A percentile compares a stretch with the other conserved stretches of the same genome.
These are phyloP conservation scores for Ambastaia sidthimunki DNA, from an alignment of 2,797 vertebrate genomes.

Conservation along the genomic window DNA sequence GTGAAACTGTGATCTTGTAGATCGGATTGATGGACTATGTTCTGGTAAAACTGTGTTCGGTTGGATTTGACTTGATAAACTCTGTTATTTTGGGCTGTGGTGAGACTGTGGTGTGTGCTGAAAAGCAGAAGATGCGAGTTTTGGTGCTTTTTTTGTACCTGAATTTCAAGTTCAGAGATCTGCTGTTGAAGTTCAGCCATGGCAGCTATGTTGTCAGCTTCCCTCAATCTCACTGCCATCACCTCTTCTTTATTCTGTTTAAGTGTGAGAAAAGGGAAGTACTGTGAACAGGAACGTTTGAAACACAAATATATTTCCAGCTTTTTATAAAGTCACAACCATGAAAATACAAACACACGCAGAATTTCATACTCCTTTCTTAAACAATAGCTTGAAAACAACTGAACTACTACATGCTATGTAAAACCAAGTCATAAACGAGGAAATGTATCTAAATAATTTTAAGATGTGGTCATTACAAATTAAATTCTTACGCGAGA, in stretches of 20 bases:
- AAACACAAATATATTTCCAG: background rate
- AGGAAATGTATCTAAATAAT: too few species aligned
- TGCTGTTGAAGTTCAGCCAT: slow-evolving; percentile 97
- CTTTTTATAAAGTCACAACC: slow-evolving; percentile 12
- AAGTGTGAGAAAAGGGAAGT: slow-evolving; percentile 3
- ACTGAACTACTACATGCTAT: too few species aligned
- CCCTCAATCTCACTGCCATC: slow-evolving; percentile 94
- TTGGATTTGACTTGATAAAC: background rate
- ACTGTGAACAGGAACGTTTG: background rate
- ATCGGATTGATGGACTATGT: too few species aligned
- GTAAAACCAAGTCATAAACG: too few species aligned
- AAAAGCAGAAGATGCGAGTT: background rate
- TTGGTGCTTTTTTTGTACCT: slow-evolving; percentile 78
- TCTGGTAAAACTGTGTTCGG: background rate
- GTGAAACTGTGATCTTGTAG: too few species aligned
- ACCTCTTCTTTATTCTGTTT: slow-evolving; percentile 95
- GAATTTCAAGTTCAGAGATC: slow-evolving; percentile 96
- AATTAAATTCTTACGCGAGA: too few species aligned
- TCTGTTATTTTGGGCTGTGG: background rate
- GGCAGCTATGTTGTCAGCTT: slow-evolving; percentile 96
- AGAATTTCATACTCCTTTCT: too few species aligned
- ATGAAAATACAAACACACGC: too few species aligned
- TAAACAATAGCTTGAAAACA: too few species aligned
- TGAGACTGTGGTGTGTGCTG: background rate
- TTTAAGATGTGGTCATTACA: too few species aligned